Evolutionary conservation across 2,113 vertebrate genomes (phyloP), one percentile per base, ranked within the genome.

Genomic region (Alethe diademata): DNA sequence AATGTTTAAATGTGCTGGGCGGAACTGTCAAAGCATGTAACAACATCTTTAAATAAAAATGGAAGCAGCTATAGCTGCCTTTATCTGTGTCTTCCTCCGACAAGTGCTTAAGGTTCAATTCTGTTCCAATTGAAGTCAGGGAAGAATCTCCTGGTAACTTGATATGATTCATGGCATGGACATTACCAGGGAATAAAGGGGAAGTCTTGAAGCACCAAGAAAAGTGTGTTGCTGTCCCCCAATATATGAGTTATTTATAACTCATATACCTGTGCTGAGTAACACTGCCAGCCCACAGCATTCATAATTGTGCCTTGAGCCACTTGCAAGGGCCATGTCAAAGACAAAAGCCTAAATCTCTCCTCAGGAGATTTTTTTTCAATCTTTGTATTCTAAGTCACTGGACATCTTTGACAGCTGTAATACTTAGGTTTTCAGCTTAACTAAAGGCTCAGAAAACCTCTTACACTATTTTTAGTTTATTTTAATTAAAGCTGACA

Each of bases 11-110:
- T 51, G 81, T 75, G 84, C 79, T 53, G 78, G 61, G 69, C 74
- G 89, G 90, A 94, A 83, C 96, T 96, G 96, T 93, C 94, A 96
- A 97, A 97, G 95, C 91, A 86, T 9, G 23, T 96, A 94, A 96
- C 66, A 96, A 96, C 81, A 78, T 95, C 96, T 94, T 96, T 90
- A 97, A 95, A 91, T 92, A 92, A 96, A 96, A 92, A 94, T 65
- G 66, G 64, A 94, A 96, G 74, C 5, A 1, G 72, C 86, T 43
- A 33, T 48, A 65, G 64, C 67, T 82, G 71, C 70, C 67, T 93
- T 57, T 79, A 36, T 53, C 70, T 62, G 61, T 20, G 60, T 48
- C 48, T 38, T 74, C 51, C 84, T 94, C 78, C 66, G 71, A 61
- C 40, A 94, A 31, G 58, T 72, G 35, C 80, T 74, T 58, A 40